These are phyloP conservation scores for Rhynchophorus ferrugineus DNA, from an alignment of 1,140 invertebrate genomes.

Conservation along the genomic window DNA sequence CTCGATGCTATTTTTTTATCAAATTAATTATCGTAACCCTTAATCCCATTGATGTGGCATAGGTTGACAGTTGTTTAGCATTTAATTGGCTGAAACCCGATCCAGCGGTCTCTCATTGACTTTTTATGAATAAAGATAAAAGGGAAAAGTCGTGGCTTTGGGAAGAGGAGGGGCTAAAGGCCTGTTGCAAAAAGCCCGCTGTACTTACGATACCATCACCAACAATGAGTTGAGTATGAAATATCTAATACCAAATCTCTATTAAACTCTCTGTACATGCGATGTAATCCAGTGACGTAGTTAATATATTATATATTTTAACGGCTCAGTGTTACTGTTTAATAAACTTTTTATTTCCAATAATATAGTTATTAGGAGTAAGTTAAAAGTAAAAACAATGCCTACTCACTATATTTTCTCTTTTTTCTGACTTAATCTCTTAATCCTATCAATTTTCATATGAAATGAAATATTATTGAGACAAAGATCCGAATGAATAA, in stretches of 20 bases:
- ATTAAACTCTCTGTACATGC: constrained; percentile 3
- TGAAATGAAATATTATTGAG: no score
- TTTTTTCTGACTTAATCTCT: no score
- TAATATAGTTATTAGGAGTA: no score
- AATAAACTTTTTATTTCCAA: no score
- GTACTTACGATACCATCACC: neutral
- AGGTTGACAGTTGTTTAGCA: constrained; percentile 11
- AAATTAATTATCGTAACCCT: constrained; percentile 8
- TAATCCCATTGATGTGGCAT: constrained; percentile 9
- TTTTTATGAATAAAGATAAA: constrained; percentile 12
- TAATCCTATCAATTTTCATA: no score
- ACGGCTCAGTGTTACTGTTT: no score
- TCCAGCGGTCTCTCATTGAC: constrained; percentile 6
- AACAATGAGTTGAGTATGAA: constrained; percentile 4
- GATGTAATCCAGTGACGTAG: constrained; percentile 1
- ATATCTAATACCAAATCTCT: constrained; percentile 8
- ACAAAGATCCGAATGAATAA: no score
- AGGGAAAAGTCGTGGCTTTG: constrained; percentile 1
- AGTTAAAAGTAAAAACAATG: no score
- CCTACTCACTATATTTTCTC: no score
- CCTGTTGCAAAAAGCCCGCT: neutral
- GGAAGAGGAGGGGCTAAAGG: neutral
- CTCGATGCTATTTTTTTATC: neutral
- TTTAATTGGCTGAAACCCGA: constrained; percentile 11
- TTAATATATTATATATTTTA: no score